phyloP scores from a whole-genome alignment of 2,888 invertebrate genomes.

The Cryptophagus acutangulus region DNA sequence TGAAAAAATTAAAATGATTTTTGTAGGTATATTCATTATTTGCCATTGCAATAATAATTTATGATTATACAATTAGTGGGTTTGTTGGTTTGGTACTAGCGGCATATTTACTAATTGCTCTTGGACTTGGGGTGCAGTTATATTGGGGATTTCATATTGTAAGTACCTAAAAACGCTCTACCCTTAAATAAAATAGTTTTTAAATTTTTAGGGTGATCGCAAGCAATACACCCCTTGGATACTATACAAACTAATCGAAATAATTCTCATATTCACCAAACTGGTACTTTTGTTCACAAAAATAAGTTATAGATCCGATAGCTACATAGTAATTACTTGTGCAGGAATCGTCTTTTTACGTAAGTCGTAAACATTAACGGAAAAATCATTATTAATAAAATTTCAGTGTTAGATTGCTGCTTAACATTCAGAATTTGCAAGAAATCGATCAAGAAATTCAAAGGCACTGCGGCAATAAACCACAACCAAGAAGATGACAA shows the following conservation, averaged over 20 bases:
- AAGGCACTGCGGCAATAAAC: too few species aligned
- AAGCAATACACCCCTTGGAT: conserved; percentile 4
- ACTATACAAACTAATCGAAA: not conserved
- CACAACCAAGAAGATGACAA: too few species aligned
- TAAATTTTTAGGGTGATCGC: conserved; percentile 3
- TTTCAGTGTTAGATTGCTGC: too few species aligned
- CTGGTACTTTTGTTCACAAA: too few species aligned
- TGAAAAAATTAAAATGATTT: not conserved
- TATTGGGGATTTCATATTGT: conserved; percentile 4
- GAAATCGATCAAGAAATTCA: too few species aligned
- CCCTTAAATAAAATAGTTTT: not conserved
- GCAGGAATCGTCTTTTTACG: too few species aligned
- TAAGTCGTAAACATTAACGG: too few species aligned
- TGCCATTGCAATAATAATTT: not conserved
- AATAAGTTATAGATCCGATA: too few species aligned
- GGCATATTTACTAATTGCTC: not conserved
- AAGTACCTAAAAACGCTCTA: not conserved
- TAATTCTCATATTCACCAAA: too few species aligned
- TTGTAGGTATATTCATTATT: not conserved
- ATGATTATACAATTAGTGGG: not conserved
- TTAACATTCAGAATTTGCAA: too few species aligned
- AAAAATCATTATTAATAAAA: too few species aligned
- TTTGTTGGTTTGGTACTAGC: not conserved
- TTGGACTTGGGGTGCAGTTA: not conserved
- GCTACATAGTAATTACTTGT: too few species aligned